A percentile compares a stretch with the other conserved stretches of the same genome.
These are phyloP conservation scores for Herpetotheres cachinnans DNA, from an alignment of 2,113 vertebrate genomes.

Conservation along the genomic window DNA sequence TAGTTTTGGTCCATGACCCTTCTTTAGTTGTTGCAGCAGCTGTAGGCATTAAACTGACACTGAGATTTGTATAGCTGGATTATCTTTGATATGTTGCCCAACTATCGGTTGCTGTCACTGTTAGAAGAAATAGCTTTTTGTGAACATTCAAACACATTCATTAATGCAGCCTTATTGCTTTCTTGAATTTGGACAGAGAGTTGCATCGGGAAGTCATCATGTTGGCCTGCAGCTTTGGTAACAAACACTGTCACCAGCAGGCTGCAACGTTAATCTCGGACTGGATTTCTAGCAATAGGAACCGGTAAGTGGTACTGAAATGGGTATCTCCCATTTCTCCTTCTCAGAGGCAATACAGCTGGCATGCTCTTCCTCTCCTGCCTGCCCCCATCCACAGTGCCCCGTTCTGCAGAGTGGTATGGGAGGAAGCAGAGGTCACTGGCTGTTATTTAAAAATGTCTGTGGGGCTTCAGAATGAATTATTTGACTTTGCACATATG, in stretches of 20 bases:
- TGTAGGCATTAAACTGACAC: neutral
- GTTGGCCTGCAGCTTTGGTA: slow-evolving; percentile 95
- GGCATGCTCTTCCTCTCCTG: neutral
- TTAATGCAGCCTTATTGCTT: neutral
- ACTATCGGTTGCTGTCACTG: neutral
- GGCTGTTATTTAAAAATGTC: neutral
- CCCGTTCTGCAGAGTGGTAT: neutral
- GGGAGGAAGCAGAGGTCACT: neutral
- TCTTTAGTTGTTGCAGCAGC: neutral
- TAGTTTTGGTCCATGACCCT: neutral
- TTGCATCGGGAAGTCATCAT: slow-evolving; percentile 93
- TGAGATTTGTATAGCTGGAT: neutral
- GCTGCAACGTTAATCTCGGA: slow-evolving; percentile 92
- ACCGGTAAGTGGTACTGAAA: slow-evolving; percentile 77
- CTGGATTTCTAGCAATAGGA: slow-evolving; percentile 98
- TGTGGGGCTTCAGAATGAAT: neutral
- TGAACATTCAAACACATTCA: neutral
- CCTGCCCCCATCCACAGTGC: neutral
- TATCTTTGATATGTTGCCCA: neutral
- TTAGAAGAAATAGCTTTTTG: neutral
- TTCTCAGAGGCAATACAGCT: neutral
- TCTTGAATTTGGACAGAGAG: slow-evolving; percentile 76
- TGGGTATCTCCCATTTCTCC: neutral
- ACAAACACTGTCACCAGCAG: slow-evolving; percentile 96
- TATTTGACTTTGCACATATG: neutral